Evolutionary conservation across 2,113 vertebrate species (phyloP), one percentile per base, ranked within the genome.

Genomic region (Phylloscopus trochiloides): DNA sequence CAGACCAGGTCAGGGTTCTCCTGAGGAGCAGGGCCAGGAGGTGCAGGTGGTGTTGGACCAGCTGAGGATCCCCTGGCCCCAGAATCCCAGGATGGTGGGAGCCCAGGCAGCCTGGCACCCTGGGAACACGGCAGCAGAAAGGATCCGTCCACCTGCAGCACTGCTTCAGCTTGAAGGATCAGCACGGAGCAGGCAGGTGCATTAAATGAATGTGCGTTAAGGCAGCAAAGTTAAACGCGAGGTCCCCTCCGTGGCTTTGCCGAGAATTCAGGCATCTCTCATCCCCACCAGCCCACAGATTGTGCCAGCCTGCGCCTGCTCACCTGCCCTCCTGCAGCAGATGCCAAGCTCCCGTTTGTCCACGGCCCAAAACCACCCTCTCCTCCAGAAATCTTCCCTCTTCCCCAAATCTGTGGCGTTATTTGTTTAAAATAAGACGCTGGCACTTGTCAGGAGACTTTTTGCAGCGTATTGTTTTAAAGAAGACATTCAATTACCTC

Each of bases 401-500:
- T 40, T 5, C 40, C 65, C 52, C 12, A 36, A 3, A 62, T 22
- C 63, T 0, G 0, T 4, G 25, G 52, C 21, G 28, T 52, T 71
- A 77, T 66, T 92, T 93, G 79, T 83, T 93, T 66, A 45, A 83
- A 92, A 88, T 34, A 86, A 87, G 77, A 83, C 17, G 7, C 92
- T 90, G 90, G 90, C 63, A 86, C 80, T 94, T 93, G 83, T 88
- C 95, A 92, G 83, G 61, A 78, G 52, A 78, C 95, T 82, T 90
- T 90, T 88, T 83, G 92, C 86, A 67, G 89, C 43, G 18, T 96
- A 86, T 90, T 89, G 94, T 93, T 97, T 95, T 92, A 92, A 96
- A 96, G 87, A 96, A 97, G 94, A 94, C 89, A 88, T 95, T 96
- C 95, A 88, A 82, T 97, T 90, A 97, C 94, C 96, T 96, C 94